Evolutionary conservation across 2,888 invertebrate species (phyloP).

Genomic region (Toxonevra muliebris): DNA sequence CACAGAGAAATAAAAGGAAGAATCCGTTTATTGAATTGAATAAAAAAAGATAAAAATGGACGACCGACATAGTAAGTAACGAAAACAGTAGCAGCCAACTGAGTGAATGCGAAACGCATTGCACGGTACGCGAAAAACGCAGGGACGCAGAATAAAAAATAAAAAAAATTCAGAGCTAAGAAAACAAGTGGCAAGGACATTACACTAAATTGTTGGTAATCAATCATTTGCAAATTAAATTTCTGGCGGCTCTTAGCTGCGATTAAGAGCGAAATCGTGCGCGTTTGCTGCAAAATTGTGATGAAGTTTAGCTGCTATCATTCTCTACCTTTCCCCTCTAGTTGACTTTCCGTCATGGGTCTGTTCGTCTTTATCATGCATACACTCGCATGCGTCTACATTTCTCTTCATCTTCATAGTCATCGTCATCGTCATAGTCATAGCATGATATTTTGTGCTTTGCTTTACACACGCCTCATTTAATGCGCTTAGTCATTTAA

Average conservation of each 20-base stretch:
- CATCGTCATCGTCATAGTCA: not conserved
- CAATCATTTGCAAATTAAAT: conserved; percentile 59
- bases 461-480: conserved; percentile 14
- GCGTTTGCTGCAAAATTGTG: conserved; percentile 25
- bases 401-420: conserved; percentile 18
- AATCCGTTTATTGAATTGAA: conserved; percentile 20
- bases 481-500: conserved; percentile 29
- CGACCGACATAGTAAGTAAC: too few species aligned
- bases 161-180: not conserved
- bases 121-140: too few species aligned
- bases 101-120: not conserved
- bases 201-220: conserved; percentile 54
- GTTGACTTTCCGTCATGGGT: too few species aligned
- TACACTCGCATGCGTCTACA: conserved; percentile 22
- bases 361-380: too few species aligned
- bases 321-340: conserved; percentile 32
- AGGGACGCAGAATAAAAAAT: too few species aligned
- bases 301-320: too few species aligned
- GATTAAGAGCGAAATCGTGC: conserved; percentile 53
- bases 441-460: not conserved
- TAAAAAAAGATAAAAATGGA: not conserved
- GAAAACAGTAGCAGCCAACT: not conserved
- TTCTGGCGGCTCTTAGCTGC: conserved; percentile 46
- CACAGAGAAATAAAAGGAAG: not conserved
- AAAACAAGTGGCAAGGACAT: conserved; percentile 43